Conservation (phyloP, 2,888 invertebrate genomes). For the Neria commutata region DNA sequence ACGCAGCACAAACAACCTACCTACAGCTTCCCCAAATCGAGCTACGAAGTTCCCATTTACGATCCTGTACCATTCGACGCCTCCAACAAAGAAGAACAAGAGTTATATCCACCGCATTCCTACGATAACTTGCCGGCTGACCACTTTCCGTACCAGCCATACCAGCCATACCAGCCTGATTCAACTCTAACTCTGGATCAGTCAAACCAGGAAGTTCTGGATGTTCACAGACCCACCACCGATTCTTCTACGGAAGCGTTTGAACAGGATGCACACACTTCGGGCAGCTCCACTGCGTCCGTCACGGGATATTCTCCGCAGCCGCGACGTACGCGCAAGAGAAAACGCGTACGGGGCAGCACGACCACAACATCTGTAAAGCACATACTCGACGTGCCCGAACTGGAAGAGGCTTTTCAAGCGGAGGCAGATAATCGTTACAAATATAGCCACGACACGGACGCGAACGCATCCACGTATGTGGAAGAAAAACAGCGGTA, state of each 20-base stretch:
- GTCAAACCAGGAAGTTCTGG: too few species aligned
- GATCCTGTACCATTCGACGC: constrained; percentile 56
- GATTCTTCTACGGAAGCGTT: constrained; percentile 17
- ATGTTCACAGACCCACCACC: constrained; percentile 26
- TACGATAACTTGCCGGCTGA: constrained; percentile 12
- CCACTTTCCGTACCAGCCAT: background rate
- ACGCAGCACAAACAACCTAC: constrained; percentile 51
- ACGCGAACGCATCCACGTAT: constrained; percentile 42
- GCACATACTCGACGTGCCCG: constrained; percentile 55
- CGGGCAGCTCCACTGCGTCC: constrained; percentile 28
- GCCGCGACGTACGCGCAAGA: constrained; percentile 40
- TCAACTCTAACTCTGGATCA: background rate
- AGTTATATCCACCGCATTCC: constrained; percentile 51
- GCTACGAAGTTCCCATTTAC: constrained; percentile 61
- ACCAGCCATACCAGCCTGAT: background rate
- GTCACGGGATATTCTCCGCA: constrained; percentile 24
- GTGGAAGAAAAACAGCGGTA: constrained; percentile 31
- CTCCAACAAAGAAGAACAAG: constrained; percentile 45
- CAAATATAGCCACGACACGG: constrained; percentile 33
- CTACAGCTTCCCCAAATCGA: constrained; percentile 57
- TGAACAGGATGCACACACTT: constrained; percentile 34
- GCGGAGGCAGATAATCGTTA: constrained; percentile 28
- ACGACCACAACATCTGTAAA: constrained; percentile 39
- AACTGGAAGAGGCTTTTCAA: constrained; percentile 56
- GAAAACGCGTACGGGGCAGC: constrained; percentile 23